Conservation (phyloP, 2,797 vertebrate genomes). For the Eulemur coronatus region DNA sequence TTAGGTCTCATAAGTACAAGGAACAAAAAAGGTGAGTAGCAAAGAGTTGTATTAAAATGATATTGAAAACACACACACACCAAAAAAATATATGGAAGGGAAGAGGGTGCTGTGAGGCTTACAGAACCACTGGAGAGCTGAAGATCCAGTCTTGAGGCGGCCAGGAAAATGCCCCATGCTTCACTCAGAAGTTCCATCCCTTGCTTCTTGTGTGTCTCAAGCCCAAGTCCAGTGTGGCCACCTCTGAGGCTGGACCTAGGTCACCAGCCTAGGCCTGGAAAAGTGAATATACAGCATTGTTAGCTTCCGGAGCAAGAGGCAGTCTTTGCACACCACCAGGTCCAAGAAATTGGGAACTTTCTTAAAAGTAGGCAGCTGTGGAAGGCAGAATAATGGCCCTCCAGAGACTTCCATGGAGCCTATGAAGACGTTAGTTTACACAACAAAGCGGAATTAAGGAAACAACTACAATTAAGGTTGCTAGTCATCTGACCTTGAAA, state of each 20-base stretch:
- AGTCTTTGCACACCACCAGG: not conserved
- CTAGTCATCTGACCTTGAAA: not conserved
- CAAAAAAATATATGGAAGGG: not conserved
- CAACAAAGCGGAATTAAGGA: not conserved
- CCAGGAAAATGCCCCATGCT: not conserved
- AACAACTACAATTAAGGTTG: not conserved
- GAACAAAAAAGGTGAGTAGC: not conserved
- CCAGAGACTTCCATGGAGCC: not conserved
- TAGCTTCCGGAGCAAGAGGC: not conserved
- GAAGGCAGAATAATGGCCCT: not conserved
- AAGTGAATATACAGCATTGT: fast-evolving
- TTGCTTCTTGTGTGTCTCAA: not conserved
- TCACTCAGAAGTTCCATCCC: not conserved
- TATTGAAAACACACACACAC: not conserved
- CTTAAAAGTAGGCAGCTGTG: not conserved
- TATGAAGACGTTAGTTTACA: not conserved
- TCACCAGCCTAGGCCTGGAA: not conserved
- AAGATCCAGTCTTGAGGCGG: not conserved
- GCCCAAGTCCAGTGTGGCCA: not conserved
- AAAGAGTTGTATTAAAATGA: not conserved
- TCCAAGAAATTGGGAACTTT: not conserved
- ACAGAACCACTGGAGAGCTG: not conserved
- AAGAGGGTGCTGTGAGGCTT: not conserved
- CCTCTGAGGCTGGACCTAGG: not conserved
- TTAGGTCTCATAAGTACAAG: not conserved